Evolutionary conservation across 2,888 invertebrate species (phyloP), one percentile per base, ranked within the genome.

Genomic region (Drosophila algonquin): DNA sequence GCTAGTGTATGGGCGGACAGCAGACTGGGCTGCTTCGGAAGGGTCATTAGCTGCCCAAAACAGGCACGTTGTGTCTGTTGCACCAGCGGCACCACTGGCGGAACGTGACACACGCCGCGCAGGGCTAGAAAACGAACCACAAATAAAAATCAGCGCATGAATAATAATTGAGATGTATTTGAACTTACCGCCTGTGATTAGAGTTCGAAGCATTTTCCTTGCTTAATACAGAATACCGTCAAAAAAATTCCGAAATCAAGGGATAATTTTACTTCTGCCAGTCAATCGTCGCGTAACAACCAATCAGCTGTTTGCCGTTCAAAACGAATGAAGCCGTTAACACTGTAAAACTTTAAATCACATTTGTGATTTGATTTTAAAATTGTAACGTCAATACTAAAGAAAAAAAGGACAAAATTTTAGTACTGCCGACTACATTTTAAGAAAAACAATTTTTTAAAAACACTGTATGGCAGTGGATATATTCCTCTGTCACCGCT

Each of bases 171-270:
- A 5, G 8, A 40, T 9, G 9, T 10, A 12, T 1, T 1, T 1
- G 40, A 6, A 55, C 75, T 80, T 71, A 90, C 91, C 91, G 63
- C 79, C 76, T 45, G 77, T 70, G n/a, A 90, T 45, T 7, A 91
- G 35, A 16, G 85, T 79, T n/a, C 91, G 89, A 21, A 91, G 63
- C 91, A 91, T 91, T 54, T 80, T 63, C 9, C 58, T 50, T 5
- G 4, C 44, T 65, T 78, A 61, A 63, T 52, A 32, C 12, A 30
- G 12, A 16, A 9, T 56, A 53, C 3, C 0, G 16, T 59, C 53
- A 48, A 54, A n/a, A 56, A 56, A 48, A 54, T 56, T 47, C 9
- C 16, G 54, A 56, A 53, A 32, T 51, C 21, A 12, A 53, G 27
- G 3, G 3, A 14, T 2, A 30, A 16, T 51, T 54, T 35, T 30